phyloP scores from a whole-genome alignment of 2,113 vertebrate genomes.

The Atrichornis clamosus region DNA sequence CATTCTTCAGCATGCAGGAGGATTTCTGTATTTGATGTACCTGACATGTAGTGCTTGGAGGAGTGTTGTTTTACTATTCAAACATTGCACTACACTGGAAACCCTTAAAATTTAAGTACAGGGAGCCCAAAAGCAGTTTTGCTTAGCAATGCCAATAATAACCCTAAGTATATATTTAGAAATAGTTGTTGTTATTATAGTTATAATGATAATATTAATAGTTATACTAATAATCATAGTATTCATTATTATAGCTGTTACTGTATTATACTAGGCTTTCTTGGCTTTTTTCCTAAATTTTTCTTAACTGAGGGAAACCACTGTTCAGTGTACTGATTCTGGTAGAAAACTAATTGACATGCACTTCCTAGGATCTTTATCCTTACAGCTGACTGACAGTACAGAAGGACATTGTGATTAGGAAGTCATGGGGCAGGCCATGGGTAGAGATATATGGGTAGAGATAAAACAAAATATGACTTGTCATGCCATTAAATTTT shows the following conservation, averaged over 20 bases:
- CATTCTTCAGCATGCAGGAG: not conserved
- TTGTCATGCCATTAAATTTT: not conserved
- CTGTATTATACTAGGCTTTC: not conserved
- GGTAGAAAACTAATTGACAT: not conserved
- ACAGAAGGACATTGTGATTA: not conserved
- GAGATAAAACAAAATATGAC: not conserved
- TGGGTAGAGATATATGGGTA: no score
- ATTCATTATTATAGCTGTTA: not conserved
- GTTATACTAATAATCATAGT: not conserved
- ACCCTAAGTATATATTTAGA: not conserved
- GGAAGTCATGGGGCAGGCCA: not conserved
- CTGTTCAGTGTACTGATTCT: not conserved
- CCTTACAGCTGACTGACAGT: not conserved
- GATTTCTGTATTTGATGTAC: not conserved
- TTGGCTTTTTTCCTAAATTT: not conserved
- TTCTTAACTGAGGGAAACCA: not conserved
- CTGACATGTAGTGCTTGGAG: not conserved
- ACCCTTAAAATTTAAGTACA: not conserved
- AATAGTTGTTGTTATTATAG: not conserved
- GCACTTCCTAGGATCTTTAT: not conserved
- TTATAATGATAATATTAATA: not conserved
- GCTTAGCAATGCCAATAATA: not conserved
- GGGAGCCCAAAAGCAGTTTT: not conserved
- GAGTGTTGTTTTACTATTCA: not conserved
- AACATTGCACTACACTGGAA: not conserved